Evolutionary conservation across 2,888 invertebrate genomes (phyloP).

Genomic region (Protonemura montana): DNA sequence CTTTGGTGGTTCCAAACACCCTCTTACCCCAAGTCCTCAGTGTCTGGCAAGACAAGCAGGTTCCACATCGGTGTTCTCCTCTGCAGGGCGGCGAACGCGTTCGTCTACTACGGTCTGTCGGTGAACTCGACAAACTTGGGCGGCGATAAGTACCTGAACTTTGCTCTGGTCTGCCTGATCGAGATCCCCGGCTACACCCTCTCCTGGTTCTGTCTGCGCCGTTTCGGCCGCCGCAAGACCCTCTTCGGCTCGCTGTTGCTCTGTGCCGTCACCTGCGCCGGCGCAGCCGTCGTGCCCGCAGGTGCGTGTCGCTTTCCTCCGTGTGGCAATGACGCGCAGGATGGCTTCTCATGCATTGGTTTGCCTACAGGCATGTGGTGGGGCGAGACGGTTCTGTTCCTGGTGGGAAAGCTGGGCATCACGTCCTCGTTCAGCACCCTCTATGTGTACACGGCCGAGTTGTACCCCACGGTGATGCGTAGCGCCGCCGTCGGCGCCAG

Average conservation of each 20-base stretch:
- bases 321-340: too few relatives aligned
- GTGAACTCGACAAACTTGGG: constrained; percentile 53
- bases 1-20: too few relatives aligned
- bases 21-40: too few relatives aligned
- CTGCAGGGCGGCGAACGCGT: constrained; percentile 54
- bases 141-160: constrained; percentile 53
- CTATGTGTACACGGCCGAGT: constrained; percentile 69
- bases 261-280: constrained; percentile 64
- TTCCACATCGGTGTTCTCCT: too few relatives aligned
- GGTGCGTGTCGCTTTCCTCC: too few relatives aligned
- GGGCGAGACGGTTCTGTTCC: constrained; percentile 65
- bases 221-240: constrained; percentile 63
- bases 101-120: constrained; percentile 54
- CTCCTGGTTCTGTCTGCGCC: constrained; percentile 57
- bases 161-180: constrained; percentile 54
- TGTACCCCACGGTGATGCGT: constrained; percentile 63
- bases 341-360: background rate
- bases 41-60: too few relatives aligned
- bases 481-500: constrained; percentile 68
- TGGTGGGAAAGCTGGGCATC: constrained; percentile 70
- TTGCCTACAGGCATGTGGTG: constrained; percentile 60
- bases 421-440: constrained; percentile 70
- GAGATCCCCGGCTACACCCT: constrained; percentile 69
- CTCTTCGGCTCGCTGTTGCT: constrained; percentile 63
- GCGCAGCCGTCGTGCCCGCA: constrained; percentile 63